Evolutionary conservation across 2,888 invertebrate genomes (phyloP), one percentile per base, ranked within the genome.

Genomic region (Neoscelio sp.): DNA sequence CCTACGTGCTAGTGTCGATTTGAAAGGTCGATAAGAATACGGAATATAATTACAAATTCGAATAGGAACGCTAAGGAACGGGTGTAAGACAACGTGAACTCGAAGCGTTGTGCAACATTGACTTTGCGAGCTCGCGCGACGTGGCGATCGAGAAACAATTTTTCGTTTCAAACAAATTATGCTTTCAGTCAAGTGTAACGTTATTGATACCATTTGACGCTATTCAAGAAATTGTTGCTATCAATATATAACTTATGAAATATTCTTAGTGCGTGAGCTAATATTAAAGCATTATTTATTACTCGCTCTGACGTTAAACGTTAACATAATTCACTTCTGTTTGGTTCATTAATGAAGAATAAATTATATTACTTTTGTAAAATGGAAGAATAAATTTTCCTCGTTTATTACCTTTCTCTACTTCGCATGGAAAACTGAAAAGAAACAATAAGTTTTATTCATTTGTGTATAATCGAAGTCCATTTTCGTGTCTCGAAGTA

Each of bases 31-130:
- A 87, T 87, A 87, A 87, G 84, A 79, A 82, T 79, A 82, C 79
- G 84, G 85, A 86, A 85, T 86, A 87, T 86, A 87, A 87, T 87
- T 87, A 83, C 83, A 85, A 87, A 85, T 87, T 87, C 84, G 85
- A 85, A 84, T 84, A 83, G 75, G 76, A 78, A 80, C 80, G 74
- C 65, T 26, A 65, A 62, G 58, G 70, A 80, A 80, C 62, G 70
- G 78, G 75, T 71, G 68, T 76, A 64, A 76, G 70, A 73, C 62
- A 70, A 68, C 81, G 70, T 77, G 76, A 68, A 52, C 60, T 75
- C 62, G 67, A 52, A 46, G 46, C 52, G 70, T 81, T 83, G 78
- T 78, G 79, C 75, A 82, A 82, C 64, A 46, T 78, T 67, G 52
- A 79, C 71, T 70, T 80, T 75, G 70, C 71, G 58, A 64, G 48